These are phyloP conservation scores for Monodelphis domestica DNA, from an alignment of 2,797 vertebrate genomes.

Conservation along the genomic window DNA sequence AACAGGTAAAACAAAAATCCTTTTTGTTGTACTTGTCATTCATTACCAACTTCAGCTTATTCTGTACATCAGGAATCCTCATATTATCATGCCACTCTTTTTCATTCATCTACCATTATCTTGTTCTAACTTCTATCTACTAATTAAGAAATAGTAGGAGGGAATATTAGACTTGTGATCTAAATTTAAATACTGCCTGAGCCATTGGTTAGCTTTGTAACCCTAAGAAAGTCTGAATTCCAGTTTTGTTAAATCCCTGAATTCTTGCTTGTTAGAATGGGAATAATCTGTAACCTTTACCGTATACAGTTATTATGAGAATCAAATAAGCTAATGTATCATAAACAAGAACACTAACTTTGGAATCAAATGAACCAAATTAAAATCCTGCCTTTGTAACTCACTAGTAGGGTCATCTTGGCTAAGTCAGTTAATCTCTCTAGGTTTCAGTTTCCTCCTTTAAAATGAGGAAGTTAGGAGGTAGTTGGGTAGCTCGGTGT, in stretches of 20 bases:
- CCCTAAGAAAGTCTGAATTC: neutral
- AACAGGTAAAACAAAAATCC: neutral
- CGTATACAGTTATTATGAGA: neutral
- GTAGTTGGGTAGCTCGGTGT: too few species aligned
- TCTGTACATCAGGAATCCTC: neutral
- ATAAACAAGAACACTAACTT: neutral
- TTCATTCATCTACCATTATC: neutral
- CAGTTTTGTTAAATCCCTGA: neutral
- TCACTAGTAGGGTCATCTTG: neutral
- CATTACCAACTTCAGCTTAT: neutral
- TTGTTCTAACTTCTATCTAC: neutral
- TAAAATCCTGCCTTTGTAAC: neutral
- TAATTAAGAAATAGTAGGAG: neutral
- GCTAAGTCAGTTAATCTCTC: neutral
- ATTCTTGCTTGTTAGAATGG: neutral
- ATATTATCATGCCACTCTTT: neutral
- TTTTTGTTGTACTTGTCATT: neutral
- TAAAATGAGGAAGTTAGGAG: too few species aligned
- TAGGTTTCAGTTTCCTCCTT: neutral
- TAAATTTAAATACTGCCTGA: neutral
- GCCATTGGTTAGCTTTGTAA: neutral
- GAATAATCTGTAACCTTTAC: neutral
- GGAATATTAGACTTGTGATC: neutral
- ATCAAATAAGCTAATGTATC: neutral
- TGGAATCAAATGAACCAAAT: neutral